Conservation (phyloP, 2,797 vertebrate species). For the Malurus splendens region DNA sequence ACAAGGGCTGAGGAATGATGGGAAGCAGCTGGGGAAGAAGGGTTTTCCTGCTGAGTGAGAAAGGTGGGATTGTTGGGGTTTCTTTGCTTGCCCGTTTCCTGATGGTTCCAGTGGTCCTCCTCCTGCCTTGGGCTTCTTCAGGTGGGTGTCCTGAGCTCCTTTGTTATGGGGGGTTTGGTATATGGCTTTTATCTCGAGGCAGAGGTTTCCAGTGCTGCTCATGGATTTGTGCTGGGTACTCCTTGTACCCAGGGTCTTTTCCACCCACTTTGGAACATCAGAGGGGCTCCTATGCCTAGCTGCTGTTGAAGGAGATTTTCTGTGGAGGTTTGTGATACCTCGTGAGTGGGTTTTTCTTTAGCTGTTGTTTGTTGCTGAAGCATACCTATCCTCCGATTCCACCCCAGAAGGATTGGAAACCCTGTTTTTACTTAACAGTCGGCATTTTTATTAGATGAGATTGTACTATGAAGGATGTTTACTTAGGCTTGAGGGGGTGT, state of each 20-base stretch:
- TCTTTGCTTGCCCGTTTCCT: not conserved
- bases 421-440: not conserved
- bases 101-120: not conserved
- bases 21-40: not conserved
- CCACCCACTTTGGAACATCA: not conserved
- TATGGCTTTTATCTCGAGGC: accelerated
- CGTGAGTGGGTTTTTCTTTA: not conserved
- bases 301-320: not conserved
- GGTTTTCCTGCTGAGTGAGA: not conserved
- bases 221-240: not conserved
- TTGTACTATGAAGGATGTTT: not conserved
- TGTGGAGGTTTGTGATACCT: not conserved
- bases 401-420: not conserved
- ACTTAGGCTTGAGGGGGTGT: not conserved
- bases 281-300: not conserved
- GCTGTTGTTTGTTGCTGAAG: not conserved
- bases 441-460: not conserved
- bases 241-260: not conserved
- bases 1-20: not conserved
- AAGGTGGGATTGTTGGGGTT: not conserved
- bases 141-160: not conserved
- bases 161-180: accelerated
- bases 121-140: not conserved
- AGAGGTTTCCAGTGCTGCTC: not conserved
- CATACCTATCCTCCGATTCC: not conserved